Evolutionary conservation across 2,113 vertebrate genomes (phyloP).

Genomic region (Menura novaehollandiae): DNA sequence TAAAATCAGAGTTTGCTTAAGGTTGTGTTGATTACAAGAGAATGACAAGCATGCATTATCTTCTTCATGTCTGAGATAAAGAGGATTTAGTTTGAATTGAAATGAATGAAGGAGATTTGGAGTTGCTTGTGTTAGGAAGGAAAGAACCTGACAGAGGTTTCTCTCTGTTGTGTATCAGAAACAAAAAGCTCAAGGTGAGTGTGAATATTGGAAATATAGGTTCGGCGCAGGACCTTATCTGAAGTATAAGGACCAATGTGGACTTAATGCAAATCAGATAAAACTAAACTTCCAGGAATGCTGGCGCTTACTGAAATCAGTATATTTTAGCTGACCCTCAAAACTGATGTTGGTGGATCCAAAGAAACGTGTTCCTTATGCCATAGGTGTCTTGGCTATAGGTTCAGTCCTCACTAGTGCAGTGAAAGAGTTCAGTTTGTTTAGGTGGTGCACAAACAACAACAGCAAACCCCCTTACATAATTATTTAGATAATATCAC

Average conservation of each 20-base stretch:
- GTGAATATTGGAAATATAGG: neutral
- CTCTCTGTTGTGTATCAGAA: neutral
- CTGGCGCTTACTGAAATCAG: neutral
- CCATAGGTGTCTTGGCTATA: neutral
- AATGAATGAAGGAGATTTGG: neutral
- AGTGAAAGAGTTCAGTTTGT: neutral
- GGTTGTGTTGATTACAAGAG: neutral
- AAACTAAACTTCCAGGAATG: neutral
- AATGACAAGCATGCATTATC: neutral
- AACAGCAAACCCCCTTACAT: neutral
- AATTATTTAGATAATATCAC: neutral
- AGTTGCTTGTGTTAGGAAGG: neutral
- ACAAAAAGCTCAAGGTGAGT: neutral
- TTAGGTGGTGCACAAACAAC: neutral
- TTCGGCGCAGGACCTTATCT: neutral
- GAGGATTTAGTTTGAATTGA: neutral
- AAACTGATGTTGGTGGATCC: neutral
- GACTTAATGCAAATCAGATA: neutral
- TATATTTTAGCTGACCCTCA: neutral
- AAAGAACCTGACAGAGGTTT: neutral
- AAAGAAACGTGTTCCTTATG: neutral
- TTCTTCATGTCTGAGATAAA: neutral
- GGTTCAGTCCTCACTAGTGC: neutral
- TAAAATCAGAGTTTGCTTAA: neutral
- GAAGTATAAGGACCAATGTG: neutral